Conservation (phyloP, 2,113 vertebrate species). For the Dicerorhinus sumatrensis region DNA sequence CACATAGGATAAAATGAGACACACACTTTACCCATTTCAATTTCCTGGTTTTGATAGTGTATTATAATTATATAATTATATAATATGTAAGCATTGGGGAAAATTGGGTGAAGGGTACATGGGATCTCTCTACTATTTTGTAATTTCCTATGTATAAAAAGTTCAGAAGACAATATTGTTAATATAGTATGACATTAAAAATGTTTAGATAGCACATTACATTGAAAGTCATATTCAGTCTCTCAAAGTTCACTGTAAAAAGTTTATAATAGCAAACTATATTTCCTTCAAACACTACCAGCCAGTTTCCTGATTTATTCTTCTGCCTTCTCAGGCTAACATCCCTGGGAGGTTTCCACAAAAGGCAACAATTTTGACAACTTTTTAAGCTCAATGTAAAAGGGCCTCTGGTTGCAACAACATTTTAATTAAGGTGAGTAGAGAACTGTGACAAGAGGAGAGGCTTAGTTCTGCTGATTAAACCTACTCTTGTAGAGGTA, state of each 20-base stretch:
- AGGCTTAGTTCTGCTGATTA: conserved; percentile 55
- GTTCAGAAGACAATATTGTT: background rate
- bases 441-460: background rate
- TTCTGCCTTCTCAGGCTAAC: background rate
- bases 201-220: background rate
- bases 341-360: background rate
- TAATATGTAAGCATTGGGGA: background rate
- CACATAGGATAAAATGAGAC: background rate
- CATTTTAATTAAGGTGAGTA: conserved; percentile 54
- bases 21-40: background rate
- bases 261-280: background rate
- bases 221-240: background rate
- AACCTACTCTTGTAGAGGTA: conserved; percentile 28
- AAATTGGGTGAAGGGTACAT: background rate
- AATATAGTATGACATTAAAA: background rate
- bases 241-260: background rate
- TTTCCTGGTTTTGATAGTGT: background rate
- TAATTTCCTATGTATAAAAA: conserved; percentile 7
- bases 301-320: background rate
- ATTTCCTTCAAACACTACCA: background rate
- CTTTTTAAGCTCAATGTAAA: conserved; percentile 26
- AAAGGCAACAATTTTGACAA: conserved; percentile 51
- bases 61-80: background rate
- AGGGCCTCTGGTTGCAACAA: conserved; percentile 38
- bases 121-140: background rate